These are phyloP conservation scores for Toxotes chatareus DNA, from an alignment of 2,113 vertebrate species.

Conservation along the genomic window DNA sequence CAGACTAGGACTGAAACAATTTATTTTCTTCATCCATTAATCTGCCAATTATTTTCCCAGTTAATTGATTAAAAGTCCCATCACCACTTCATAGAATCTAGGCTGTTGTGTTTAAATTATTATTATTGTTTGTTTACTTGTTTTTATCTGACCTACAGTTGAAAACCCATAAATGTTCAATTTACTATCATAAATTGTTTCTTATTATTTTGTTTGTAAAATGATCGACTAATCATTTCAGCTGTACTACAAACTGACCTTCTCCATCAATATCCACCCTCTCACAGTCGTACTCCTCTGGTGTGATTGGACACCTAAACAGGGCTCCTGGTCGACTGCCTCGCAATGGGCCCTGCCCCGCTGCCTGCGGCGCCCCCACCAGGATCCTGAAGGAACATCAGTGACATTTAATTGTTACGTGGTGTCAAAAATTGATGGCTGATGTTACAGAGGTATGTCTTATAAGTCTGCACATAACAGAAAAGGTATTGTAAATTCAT, in stretches of 20 bases:
- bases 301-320: conserved; percentile 92
- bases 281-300: conserved; percentile 89
- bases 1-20: too few species aligned
- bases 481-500: background rate
- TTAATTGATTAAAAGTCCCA: too few species aligned
- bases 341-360: conserved; percentile 82
- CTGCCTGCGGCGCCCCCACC: conserved; percentile 91
- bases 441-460: background rate
- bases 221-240: background rate
- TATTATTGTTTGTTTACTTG: too few species aligned
- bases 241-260: conserved; percentile 73
- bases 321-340: conserved; percentile 90
- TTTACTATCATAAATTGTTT: background rate
- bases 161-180: too few species aligned
- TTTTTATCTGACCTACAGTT: too few species aligned
- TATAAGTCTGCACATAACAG: background rate
- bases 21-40: too few species aligned
- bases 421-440: background rate
- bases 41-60: too few species aligned
- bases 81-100: too few species aligned
- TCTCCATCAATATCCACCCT: conserved; percentile 91
- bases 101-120: too few species aligned
- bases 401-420: background rate
- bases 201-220: background rate
- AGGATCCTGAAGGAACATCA: conserved; percentile 85